These are phyloP conservation scores for Drepana arcuata DNA, from an alignment of 1,140 invertebrate genomes.

Conservation along the genomic window DNA sequence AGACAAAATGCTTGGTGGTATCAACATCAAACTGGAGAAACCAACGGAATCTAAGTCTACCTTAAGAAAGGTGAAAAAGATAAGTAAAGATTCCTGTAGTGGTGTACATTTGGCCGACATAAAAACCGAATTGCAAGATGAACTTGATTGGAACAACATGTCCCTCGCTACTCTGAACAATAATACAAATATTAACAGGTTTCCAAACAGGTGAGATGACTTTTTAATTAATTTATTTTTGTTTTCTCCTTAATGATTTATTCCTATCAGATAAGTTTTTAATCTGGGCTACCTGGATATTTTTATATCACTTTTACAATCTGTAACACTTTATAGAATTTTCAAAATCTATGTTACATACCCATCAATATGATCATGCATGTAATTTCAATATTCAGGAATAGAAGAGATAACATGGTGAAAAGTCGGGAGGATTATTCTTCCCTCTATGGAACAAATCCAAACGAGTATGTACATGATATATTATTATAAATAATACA, in stretches of 20 bases:
- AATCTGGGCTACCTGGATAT: too few species aligned
- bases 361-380: too few species aligned
- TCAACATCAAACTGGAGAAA: slow-evolving; percentile 60
- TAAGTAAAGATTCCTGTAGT: slow-evolving; percentile 28
- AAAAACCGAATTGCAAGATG: slow-evolving; percentile 66
- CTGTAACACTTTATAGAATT: too few species aligned
- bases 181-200: slow-evolving; percentile 45
- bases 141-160: slow-evolving; percentile 65
- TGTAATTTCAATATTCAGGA: slow-evolving; percentile 53
- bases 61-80: slow-evolving; percentile 43
- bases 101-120: slow-evolving; percentile 48
- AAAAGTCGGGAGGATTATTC: slow-evolving; percentile 58
- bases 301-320: too few species aligned
- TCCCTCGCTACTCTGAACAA: slow-evolving; percentile 58
- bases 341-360: too few species aligned
- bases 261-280: slow-evolving; percentile 6
- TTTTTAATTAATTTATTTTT: slow-evolving; percentile 28
- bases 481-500: slow-evolving; percentile 31
- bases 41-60: slow-evolving; percentile 15
- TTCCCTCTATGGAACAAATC: slow-evolving; percentile 55
- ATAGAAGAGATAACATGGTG: slow-evolving; percentile 56
- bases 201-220: slow-evolving; percentile 55
- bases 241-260: slow-evolving; percentile 10
- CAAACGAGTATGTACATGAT: slow-evolving; percentile 62
- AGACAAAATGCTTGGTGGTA: slow-evolving; percentile 59